Evolutionary conservation across 2,888 invertebrate genomes (phyloP), one percentile per base, ranked within the genome.

Genomic region (Ligdia adustata): DNA sequence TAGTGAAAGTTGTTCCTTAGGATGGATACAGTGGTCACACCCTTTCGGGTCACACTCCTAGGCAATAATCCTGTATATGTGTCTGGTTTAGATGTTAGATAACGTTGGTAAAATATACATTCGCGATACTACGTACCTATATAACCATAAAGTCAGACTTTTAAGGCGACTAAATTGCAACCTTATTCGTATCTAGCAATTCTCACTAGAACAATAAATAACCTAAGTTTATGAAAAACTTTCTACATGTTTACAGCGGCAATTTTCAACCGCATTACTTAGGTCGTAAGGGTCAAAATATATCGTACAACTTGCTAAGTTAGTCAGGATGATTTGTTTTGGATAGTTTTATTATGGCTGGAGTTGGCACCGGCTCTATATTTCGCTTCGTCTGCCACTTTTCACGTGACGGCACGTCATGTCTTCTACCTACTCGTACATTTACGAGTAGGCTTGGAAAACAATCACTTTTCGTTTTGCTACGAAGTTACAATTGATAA

Each of bases 301-400:
- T 18, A 15, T 12, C 9, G 3, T 5, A 15, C 3, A 27, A 6
- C 9, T 12, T 39, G 27, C 24, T 13, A 13, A 16, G 12, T 33
- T 39, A 33, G 18, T 44, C 20, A 29, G 18, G 22, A 28, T 31
- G 34, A 34, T 27, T 45, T 31, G 41, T 45, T 45, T 41, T 18
- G 32, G 24, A 45, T 52, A 27, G 29, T 38, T 46, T 52, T 52
- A 42, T 51, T 38, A 39, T 47, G 33, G 32, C 29, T 46, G 29
- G 31, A 44, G 39, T 32, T 37, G 16, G 33, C 9, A 7, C 18
- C 13, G 13, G 11, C 12, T 9, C 28, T 28, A 42, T 16, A 37
- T 49, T 39, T 49, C 16, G 15, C 22, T 31, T 22, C 37, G 48
- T 39, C 42, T 49, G 48, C 28, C 24, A 20, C 15, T 7, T 27